phyloP scores from a whole-genome alignment of 2,113 vertebrate species.

The Syngnathus scovelli region DNA sequence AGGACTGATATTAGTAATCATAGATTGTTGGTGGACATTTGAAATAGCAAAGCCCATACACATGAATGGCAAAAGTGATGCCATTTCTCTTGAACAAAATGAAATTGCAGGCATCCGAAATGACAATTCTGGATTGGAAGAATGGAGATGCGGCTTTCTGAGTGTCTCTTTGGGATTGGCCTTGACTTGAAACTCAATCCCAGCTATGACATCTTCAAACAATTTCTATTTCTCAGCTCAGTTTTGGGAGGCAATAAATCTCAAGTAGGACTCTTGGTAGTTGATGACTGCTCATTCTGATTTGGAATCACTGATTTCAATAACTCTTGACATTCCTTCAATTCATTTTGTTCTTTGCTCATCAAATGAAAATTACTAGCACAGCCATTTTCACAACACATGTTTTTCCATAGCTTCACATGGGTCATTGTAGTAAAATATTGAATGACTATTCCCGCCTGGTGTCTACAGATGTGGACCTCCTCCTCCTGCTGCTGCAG shows the following conservation, averaged over 20 bases:
- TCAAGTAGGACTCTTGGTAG: not conserved
- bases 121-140: too few relatives aligned
- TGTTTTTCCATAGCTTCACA: not conserved
- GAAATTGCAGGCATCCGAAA: too few relatives aligned
- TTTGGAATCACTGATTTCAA: not conserved
- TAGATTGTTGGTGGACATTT: too few relatives aligned
- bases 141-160: too few relatives aligned
- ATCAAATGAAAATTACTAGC: not conserved
- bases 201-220: too few relatives aligned
- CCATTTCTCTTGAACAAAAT: too few relatives aligned
- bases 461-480: conserved; percentile 57
- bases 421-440: not conserved
- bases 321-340: too few relatives aligned
- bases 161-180: too few relatives aligned
- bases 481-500: conserved; percentile 64
- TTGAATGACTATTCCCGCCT: conserved; percentile 33
- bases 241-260: not conserved
- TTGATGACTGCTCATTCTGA: not conserved
- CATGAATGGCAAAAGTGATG: too few relatives aligned
- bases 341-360: too few relatives aligned
- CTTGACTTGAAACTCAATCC: not conserved
- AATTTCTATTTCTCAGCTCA: not conserved
- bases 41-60: too few relatives aligned
- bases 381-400: not conserved
- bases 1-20: too few relatives aligned